These are phyloP conservation scores for Oligia fasciuncula DNA, from an alignment of 2,888 invertebrate species.

Conservation along the genomic window DNA sequence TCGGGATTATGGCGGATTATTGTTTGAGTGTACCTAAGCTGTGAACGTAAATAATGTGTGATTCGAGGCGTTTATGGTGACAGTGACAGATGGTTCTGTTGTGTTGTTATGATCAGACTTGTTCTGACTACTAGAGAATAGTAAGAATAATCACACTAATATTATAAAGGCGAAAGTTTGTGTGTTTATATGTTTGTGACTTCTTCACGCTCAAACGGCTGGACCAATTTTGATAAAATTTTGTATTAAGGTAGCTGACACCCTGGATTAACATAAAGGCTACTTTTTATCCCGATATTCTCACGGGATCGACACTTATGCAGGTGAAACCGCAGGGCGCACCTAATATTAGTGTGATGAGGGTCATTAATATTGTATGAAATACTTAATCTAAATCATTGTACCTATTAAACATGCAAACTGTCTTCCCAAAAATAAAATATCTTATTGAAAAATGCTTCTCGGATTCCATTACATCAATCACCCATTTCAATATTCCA, in stretches of 20 bases:
- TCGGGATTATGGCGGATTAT: slow-evolving; percentile 54
- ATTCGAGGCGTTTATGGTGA: slow-evolving; percentile 42
- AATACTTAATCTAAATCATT: not conserved
- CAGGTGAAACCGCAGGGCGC: too few species aligned
- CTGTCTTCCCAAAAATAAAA: not conserved
- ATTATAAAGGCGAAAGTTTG: too few species aligned
- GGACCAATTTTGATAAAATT: too few species aligned
- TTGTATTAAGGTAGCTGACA: too few species aligned
- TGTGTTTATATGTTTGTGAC: too few species aligned
- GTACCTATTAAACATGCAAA: not conserved
- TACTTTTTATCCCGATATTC: too few species aligned
- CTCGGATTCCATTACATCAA: slow-evolving; percentile 21
- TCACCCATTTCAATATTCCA: slow-evolving; percentile 9
- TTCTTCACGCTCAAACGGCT: too few species aligned
- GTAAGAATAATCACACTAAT: too few species aligned
- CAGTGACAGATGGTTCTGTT: slow-evolving; percentile 35
- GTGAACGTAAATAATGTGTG: slow-evolving; percentile 36
- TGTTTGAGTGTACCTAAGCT: slow-evolving; percentile 35
- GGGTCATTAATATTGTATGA: too few species aligned
- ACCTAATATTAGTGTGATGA: too few species aligned
- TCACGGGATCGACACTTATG: too few species aligned
- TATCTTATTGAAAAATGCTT: not conserved
- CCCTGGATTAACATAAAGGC: too few species aligned
- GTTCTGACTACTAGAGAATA: not conserved
- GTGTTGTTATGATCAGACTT: slow-evolving; percentile 17